These are phyloP conservation scores for Ciconia boyciana DNA, from an alignment of 2,113 vertebrate genomes.

Conservation along the genomic window DNA sequence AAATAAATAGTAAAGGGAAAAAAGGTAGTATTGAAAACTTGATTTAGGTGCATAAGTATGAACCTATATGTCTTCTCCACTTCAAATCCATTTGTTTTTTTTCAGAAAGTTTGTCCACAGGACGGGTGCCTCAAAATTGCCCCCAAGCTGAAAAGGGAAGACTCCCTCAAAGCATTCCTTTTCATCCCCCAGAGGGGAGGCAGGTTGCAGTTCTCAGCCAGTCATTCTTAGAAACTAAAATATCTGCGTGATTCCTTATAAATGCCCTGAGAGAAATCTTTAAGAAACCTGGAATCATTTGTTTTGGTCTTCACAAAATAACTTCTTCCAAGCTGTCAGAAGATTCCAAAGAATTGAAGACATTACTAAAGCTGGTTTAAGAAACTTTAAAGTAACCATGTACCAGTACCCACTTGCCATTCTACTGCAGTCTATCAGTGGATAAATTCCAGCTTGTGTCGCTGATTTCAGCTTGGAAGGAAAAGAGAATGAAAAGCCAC, in stretches of 20 bases:
- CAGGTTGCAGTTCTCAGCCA: background rate
- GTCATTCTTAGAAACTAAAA: background rate
- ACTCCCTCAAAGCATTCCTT: background rate
- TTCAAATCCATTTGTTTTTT: background rate
- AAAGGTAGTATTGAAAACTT: background rate
- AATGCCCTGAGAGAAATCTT: background rate
- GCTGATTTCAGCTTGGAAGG: background rate
- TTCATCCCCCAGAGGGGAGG: background rate
- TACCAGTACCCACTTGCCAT: background rate
- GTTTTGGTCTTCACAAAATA: background rate
- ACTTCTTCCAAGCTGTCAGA: background rate
- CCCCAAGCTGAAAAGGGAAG: background rate
- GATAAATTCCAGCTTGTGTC: background rate
- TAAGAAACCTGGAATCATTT: background rate
- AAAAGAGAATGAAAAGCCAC: background rate
- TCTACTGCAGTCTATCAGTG: background rate
- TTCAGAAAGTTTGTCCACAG: background rate
- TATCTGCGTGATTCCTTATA: background rate
- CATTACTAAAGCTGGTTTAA: background rate
- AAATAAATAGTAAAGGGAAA: background rate
- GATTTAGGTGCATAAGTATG: background rate
- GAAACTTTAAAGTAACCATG: background rate
- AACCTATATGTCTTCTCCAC: background rate
- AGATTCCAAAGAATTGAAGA: background rate
- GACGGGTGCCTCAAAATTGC: background rate